Base-by-base conservation (phyloP, 2,797 vertebrate species). In the Melanotaenia nigrans region DNA sequence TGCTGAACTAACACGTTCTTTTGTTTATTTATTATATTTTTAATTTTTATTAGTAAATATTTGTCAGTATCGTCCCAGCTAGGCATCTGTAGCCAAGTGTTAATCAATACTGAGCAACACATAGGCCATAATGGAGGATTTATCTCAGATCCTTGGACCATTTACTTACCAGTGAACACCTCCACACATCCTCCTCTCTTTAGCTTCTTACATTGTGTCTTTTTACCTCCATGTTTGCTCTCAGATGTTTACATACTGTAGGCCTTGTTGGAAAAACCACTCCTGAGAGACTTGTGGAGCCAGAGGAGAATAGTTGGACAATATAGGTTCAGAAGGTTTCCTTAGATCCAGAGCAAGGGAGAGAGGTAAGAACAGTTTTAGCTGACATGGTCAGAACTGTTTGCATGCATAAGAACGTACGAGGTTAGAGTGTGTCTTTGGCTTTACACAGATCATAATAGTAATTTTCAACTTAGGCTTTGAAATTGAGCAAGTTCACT, bases 91-190 rank as follows among this genome's bases (percentile, higher is more conserved):
- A 49, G 65, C 75, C 61, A 57, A 77, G 75, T 84, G 84, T 92
- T 93, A 92, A 92, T 94, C 89, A 90, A 81, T 71, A 80, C 75
- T 71, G 71, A 87, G 80, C 67, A 83, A 75, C 82, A 85, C 83
- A 83, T 89, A 78, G 82, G 85, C 79, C 57, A 83, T 90, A 91
- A 90, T 89, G 73, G 76, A 91, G 79, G 85, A 90, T 92, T 93
- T 92, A 90, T 92, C 84, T 87, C 76, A 77, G 82, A 75, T 91
- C 83, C 87, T 91, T 78, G 77, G 87, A 90, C 77, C 89, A 91
- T 90, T 93, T 91, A 92, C 80, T 81, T 76, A 69, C 87, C 83
- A 87, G 62, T 85, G 79, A 80, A 91, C 84, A 83, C 61, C 53
- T 77, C 62, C 42, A 49, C 33, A 62, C 68, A 63, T 64, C 40